Evolutionary conservation across 2,888 invertebrate species (phyloP), one percentile per base, ranked within the genome.

Genomic region (Meteorus cinctellus): DNA sequence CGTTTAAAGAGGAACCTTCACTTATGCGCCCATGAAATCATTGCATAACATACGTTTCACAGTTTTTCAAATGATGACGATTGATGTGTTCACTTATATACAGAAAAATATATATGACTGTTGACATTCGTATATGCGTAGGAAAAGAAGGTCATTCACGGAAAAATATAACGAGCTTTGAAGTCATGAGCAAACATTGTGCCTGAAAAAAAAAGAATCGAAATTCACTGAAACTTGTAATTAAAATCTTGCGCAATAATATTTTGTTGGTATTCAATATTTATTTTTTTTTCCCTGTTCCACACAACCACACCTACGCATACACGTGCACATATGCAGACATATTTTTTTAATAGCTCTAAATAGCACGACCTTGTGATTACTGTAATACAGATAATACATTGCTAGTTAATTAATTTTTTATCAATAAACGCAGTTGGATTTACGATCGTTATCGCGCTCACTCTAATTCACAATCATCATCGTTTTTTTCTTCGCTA

Each of bases 81-180:
- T 19, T 55, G 55, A 55, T 8, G n/a, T 24, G 2, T 19, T n/a
- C 19, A 19, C 10, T n/a, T 8, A 19, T 6, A 55, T 6, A 19
- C 19, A 55, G 4, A 19, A 5, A 2, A 16, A 48, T 5, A 48
- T 16, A 16, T n/a, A 5, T n/a, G 4, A 16, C n/a, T 19, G 8
- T n/a, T 8, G 1, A 8, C 4, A 6, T 55, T 19, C n/a, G 1
- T 55, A 55, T 55, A 19, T 55, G 55, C 0, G 2, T 55, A 4
- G 4, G 19, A 55, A 55, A 24, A 24, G 55, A 55, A 55, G 55
- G 24, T 55, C 55, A 55, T 55, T 55, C 55, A 55, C 55, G 24
- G 55, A 55, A 55, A 55, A 19, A 55, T 19, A 55, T 19, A 24
- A 55, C 5, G 8, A 6, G 8, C 24, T 8, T 3, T 55, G 19